A percentile compares a stretch with the other conserved stretches of the same genome.
Evolutionary conservation across 2,888 invertebrate species (phyloP).

Genomic region (Rhodophaea formosa): DNA sequence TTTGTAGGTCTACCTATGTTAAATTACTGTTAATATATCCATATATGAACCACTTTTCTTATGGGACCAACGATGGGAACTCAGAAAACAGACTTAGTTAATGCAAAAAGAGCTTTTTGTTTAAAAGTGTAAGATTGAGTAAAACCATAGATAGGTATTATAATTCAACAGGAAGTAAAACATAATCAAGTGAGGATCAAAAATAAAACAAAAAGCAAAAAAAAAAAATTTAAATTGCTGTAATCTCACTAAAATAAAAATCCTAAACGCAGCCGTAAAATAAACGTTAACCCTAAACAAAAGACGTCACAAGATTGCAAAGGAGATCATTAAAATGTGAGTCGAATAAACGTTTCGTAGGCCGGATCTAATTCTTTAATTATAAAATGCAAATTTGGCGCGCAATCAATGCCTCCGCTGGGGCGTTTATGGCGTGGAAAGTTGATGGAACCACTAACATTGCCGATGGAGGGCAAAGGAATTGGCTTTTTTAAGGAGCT

Average conservation of each 20-base stretch:
- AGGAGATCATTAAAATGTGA: slow-evolving; percentile 59
- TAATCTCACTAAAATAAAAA: not conserved
- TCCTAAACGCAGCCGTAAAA: not conserved
- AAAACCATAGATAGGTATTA: too few relatives aligned
- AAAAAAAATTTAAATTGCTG: not conserved
- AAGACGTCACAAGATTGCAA: slow-evolving; percentile 14
- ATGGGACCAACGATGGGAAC: too few relatives aligned
- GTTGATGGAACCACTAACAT: slow-evolving; percentile 60
- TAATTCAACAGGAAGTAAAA: too few relatives aligned
- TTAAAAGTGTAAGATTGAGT: too few relatives aligned
- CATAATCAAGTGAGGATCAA: not conserved
- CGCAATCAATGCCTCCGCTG: slow-evolving; percentile 62
- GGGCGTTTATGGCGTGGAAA: slow-evolving; percentile 73
- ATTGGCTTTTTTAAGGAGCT: slow-evolving; percentile 28
- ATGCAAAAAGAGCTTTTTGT: too few relatives aligned
- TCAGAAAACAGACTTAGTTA: too few relatives aligned
- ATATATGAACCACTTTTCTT: too few relatives aligned
- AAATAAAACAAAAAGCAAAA: not conserved
- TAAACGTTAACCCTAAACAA: slow-evolving; percentile 9
- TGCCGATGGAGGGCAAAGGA: slow-evolving; percentile 40
- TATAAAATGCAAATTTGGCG: slow-evolving; percentile 74
- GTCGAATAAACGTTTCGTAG: slow-evolving; percentile 48
- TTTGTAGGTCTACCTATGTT: too few relatives aligned
- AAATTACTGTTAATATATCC: too few relatives aligned
- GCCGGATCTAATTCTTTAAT: slow-evolving; percentile 70